phyloP scores from a whole-genome alignment of 2,113 vertebrate genomes.

The Clarias macrocephalus region DNA sequence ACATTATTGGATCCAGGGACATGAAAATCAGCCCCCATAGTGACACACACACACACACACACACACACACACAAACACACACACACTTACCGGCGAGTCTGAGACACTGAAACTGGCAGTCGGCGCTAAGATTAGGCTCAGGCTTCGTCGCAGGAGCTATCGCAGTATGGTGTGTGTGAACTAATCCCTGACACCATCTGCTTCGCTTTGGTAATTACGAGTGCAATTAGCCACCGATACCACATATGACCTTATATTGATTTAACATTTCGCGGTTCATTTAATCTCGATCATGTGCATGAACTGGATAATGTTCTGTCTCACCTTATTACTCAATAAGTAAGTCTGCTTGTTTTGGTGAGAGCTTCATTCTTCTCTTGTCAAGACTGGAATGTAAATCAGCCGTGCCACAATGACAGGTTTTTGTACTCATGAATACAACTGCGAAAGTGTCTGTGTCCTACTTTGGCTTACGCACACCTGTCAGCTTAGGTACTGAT shows the following conservation, averaged over 20 bases:
- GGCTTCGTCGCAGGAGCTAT: constrained; percentile 9
- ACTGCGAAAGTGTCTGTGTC: neutral
- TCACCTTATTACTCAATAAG: neutral
- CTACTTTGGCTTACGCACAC: constrained; percentile 20
- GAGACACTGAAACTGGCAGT: constrained; percentile 22
- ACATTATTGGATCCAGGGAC: constrained; percentile 17
- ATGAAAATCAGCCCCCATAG: constrained; percentile 8
- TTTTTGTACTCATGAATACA: constrained; percentile 21
- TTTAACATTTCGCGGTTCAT: constrained; percentile 30
- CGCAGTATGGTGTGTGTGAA: constrained; percentile 21
- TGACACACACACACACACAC: constrained; percentile 24
- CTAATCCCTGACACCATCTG: constrained; percentile 35
- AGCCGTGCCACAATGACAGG: constrained; percentile 21
- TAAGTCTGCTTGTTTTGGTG: constrained; percentile 30
- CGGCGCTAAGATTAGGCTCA: constrained; percentile 39
- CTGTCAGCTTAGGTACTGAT: neutral
- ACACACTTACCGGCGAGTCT: constrained; percentile 18
- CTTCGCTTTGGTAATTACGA: constrained; percentile 26
- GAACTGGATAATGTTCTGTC: constrained; percentile 15
- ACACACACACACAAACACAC: constrained; percentile 12
- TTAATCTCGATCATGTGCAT: constrained; percentile 13
- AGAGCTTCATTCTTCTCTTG: neutral
- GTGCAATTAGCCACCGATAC: constrained; percentile 17
- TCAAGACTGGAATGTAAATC: constrained; percentile 27
- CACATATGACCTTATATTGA: constrained; percentile 33